A percentile compares a stretch with the other conserved stretches of the same genome.
These are phyloP conservation scores for Crotophaga sulcirostris DNA, from an alignment of 2,113 vertebrate genomes.

Conservation along the genomic window DNA sequence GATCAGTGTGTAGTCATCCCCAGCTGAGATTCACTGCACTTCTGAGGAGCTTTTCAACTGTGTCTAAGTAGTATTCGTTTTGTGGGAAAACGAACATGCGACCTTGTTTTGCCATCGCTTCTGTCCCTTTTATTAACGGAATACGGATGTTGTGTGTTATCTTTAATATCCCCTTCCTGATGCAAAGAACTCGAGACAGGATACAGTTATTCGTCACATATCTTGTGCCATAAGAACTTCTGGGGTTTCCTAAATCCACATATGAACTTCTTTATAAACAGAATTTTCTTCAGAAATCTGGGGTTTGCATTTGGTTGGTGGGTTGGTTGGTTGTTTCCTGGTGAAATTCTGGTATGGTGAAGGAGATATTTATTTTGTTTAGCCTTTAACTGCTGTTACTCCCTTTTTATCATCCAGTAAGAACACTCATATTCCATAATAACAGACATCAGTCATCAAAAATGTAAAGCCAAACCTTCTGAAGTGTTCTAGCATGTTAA, in stretches of 20 bases:
- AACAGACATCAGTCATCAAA: not conserved
- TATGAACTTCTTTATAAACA: not conserved
- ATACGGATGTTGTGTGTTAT: not conserved
- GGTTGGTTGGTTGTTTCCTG: too few species aligned
- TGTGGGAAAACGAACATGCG: not conserved
- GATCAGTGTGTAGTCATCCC: not conserved
- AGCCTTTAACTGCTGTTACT: not conserved
- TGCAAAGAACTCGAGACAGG: not conserved
- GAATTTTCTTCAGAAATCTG: not conserved
- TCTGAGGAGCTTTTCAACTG: not conserved
- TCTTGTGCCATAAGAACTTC: not conserved
- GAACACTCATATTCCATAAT: not conserved
- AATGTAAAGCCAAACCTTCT: not conserved
- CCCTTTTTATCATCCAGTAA: not conserved
- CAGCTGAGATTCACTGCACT: not conserved
- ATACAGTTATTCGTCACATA: not conserved
- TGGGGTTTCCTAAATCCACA: not conserved
- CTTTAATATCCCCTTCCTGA: not conserved
- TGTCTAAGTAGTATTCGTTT: not conserved
- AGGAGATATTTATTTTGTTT: not conserved
- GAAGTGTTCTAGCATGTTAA: not conserved
- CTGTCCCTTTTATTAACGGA: not conserved
- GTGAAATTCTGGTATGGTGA: rapidly evolving
- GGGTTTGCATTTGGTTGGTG: too few species aligned
- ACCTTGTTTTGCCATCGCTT: not conserved